Conservation (phyloP, 1,140 invertebrate species). For the Hyles vespertilio region DNA sequence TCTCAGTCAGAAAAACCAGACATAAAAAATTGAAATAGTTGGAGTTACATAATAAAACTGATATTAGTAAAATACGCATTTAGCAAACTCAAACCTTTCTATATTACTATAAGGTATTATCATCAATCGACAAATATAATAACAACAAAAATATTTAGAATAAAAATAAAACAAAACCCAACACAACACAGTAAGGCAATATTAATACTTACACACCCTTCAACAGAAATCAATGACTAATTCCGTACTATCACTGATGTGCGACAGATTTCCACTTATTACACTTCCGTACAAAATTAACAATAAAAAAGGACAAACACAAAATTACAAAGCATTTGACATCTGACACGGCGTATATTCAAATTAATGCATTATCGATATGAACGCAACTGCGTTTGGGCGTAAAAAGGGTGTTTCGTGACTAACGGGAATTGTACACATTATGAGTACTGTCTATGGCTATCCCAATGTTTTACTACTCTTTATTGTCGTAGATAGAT, state of each 20-base stretch:
- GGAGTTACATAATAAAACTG: neutral
- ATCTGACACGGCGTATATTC: slow-evolving; percentile 75
- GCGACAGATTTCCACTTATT: slow-evolving; percentile 25
- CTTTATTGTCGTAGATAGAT: no score
- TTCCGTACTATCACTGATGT: no score
- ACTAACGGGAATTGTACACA: no score
- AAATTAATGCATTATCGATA: slow-evolving; percentile 74
- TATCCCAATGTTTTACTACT: no score
- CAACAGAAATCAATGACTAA: no score
- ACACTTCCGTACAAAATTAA: slow-evolving; percentile 51
- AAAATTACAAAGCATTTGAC: slow-evolving; percentile 74
- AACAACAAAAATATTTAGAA: neutral
- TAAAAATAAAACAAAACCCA: neutral
- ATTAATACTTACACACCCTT: neutral
- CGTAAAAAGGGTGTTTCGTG: neutral
- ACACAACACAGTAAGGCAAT: neutral
- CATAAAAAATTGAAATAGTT: neutral
- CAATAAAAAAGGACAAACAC: slow-evolving; percentile 57
- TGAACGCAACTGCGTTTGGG: slow-evolving; percentile 60
- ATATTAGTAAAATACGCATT: no score
- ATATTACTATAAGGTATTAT: no score
- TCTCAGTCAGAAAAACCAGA: slow-evolving; percentile 15
- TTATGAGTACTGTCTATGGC: no score
- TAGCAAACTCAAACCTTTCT: neutral
- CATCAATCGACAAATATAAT: neutral